These are phyloP conservation scores for Cirrhinus mrigala DNA, from an alignment of 2,797 vertebrate genomes.

Conservation along the genomic window DNA sequence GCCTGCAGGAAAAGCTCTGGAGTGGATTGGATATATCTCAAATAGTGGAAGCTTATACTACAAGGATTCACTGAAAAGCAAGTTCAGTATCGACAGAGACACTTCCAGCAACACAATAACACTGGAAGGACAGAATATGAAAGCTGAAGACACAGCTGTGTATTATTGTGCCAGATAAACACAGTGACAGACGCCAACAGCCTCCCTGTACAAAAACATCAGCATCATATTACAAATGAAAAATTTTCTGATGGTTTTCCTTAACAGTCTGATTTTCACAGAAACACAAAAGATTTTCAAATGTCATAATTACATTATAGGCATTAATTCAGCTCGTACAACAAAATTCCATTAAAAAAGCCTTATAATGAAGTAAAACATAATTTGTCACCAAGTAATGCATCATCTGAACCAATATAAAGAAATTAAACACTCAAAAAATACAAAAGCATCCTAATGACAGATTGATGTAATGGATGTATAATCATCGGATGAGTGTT, in stretches of 20 bases:
- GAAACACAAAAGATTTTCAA: too few species aligned
- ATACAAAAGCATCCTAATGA: too few species aligned
- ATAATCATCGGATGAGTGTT: too few species aligned
- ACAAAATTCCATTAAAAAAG: too few species aligned
- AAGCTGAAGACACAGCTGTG: conserved; percentile 45
- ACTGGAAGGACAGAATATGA: conserved; percentile 25
- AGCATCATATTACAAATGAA: background rate
- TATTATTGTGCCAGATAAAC: background rate
- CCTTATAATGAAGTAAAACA: too few species aligned
- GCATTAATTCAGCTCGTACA: too few species aligned
- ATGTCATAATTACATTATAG: too few species aligned
- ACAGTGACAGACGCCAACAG: conserved; percentile 17
- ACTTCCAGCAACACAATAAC: conserved; percentile 32
- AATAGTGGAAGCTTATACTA: accelerated
- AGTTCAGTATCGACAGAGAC: conserved; percentile 37
- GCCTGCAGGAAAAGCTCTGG: too few species aligned
- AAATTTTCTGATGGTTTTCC: background rate
- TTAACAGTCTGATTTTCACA: background rate
- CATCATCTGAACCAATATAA: too few species aligned
- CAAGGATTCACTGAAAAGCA: conserved; percentile 9
- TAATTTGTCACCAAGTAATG: too few species aligned
- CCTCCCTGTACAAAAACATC: conserved; percentile 18
- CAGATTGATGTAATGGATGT: too few species aligned
- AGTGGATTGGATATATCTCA: background rate
- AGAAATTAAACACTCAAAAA: too few species aligned